Evolutionary conservation across 2,113 vertebrate genomes (phyloP), one percentile per base, ranked within the genome.

Genomic region (Peucedramus taeniatus): DNA sequence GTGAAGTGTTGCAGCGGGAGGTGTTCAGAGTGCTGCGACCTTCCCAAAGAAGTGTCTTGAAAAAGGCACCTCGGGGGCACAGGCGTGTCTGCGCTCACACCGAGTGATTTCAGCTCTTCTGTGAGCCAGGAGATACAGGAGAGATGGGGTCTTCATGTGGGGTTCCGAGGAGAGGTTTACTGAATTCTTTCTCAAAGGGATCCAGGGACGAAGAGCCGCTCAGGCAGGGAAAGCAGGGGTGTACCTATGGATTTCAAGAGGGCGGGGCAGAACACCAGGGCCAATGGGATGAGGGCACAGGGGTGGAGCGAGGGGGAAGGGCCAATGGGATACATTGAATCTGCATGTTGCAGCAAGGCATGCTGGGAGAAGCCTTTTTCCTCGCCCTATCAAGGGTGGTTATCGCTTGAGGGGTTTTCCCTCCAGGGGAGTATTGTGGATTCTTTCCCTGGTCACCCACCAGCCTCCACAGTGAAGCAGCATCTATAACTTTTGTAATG

Each of bases 401-500:
- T 27, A 17, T 37, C 7, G 11, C 16, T 60, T 13, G 35, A 60
- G 57, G 24, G 24, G 5, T 18, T 60, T 60, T 8, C 15, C 7
- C 35, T 37, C 57, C 57, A 37, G 23, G 35, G 57, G 16, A 17
- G 16, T 0, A 1, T 8, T 9, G 3, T 6, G 5, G 4, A 12
- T 37, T 37, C 11, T 18, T 16, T 37, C 24, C 57, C 26, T 60
- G 35, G 11, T 37, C 15, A 16, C 24, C 51, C 7, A 19, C 11
- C 6, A 4, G 17, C 17, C 23, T 27, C 35, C 2, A 5, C 15
- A 60, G 15, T 18, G 16, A 87, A 91, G 53, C 27, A 85, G 61
- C 49, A 60, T 53, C 9, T 70, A 9, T 37, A 91, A 78, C 10
- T 33, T 89, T 49, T 33, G 42, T 23, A 68, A 82, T 59, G 8